Evolutionary conservation across 2,888 invertebrate species (phyloP), one percentile per base, ranked within the genome.

Genomic region (Drosophila antonietae): DNA sequence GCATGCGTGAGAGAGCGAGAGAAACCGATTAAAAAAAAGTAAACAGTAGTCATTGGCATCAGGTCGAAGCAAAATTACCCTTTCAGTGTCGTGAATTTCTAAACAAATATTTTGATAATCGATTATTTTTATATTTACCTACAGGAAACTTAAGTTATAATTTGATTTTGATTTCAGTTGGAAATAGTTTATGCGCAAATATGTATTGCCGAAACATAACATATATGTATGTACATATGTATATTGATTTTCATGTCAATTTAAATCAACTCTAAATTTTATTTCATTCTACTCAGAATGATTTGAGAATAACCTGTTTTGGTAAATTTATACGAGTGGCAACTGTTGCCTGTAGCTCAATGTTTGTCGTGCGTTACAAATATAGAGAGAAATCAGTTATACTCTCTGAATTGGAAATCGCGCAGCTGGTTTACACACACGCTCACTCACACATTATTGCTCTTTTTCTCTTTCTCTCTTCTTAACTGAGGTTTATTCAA

Each of bases 351-450:
- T 18, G 18, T 18, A 14, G 33, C 51, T 33, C 51, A 51, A 51
- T 14, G 14, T 14, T 18, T 33, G 18, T 39, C 4, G n/a, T 18
- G 20, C 23, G 53, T 53, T 37, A 35, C 58, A 33, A 68, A 37
- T 15, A 8, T 18, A 7, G 8, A 18, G 5, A 47, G 0, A 31
- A 61, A 14, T 14, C 14, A 37, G n/a, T 39, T 39, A 23, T 53
- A 37, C 39, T 39, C 39, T 37, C 39, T 5, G 15, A 20, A 39
- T 8, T 2, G 12, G 4, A 33, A 44, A 6, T 8, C 41, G 28
- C 35, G 44, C 68, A 68, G 68, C 68, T 69, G 59, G 18, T 55
- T 52, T 23, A 37, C 39, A 63, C 33, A 35, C 51, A 35, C 33
- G 31, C 59, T 20, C 20, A 35, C 33, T 35, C 51, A 35, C 23